Evolutionary conservation across 1,140 invertebrate species (phyloP).

Genomic region (Polypedilum vanderplanki): DNA sequence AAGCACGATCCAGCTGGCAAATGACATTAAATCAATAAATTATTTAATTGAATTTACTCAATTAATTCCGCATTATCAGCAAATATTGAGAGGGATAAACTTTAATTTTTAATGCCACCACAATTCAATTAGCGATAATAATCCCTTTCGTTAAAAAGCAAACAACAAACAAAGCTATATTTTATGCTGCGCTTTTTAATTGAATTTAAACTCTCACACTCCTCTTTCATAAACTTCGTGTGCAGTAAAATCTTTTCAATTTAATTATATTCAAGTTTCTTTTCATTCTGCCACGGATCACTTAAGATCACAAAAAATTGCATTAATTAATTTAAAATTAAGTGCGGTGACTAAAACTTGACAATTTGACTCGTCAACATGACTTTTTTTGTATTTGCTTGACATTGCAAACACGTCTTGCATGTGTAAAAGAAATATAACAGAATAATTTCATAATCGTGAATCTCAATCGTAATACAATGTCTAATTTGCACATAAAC

Average conservation of each 20-base stretch:
- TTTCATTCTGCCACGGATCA: not conserved
- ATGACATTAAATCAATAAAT: conserved; percentile 26
- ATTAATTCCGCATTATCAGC: not conserved
- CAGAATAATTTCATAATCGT: too few relatives aligned
- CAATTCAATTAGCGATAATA: not conserved
- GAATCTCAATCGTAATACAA: too few relatives aligned
- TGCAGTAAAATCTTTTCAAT: not conserved
- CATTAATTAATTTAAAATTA: conserved; percentile 6
- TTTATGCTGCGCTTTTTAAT: not conserved
- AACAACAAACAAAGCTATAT: too few relatives aligned
- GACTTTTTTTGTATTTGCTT: not conserved
- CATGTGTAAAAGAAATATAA: too few relatives aligned
- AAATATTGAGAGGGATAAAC: not conserved
- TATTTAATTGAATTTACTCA: conserved; percentile 9
- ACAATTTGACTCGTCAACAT: conserved; percentile 5
- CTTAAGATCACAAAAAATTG: conserved; percentile 3
- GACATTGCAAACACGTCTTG: too few relatives aligned
- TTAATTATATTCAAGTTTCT: conserved; percentile 1
- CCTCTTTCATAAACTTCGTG: too few relatives aligned
- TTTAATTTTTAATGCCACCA: not conserved
- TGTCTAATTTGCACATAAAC: too few relatives aligned
- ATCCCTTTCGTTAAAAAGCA: not conserved
- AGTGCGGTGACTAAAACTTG: not conserved
- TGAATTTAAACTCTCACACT: conserved; percentile 2
- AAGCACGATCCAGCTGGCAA: not conserved